Evolutionary conservation across 2,113 vertebrate genomes (phyloP).

Genomic region (Alethe castanea): DNA sequence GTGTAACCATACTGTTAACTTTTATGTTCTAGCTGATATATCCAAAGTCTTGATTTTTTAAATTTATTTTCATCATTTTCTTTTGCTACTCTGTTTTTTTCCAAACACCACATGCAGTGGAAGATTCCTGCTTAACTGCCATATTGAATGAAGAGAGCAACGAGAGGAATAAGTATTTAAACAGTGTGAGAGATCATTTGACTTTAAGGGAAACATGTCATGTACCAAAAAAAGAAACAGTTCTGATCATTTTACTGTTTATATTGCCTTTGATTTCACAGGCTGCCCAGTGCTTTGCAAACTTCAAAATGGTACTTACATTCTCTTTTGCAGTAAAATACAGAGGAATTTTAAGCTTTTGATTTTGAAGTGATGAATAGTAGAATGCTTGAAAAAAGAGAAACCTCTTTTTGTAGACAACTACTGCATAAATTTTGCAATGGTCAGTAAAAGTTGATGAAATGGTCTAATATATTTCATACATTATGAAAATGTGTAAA

Average conservation of each 20-base stretch:
- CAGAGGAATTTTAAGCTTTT: background rate
- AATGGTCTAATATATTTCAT: background rate
- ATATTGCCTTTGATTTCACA: background rate
- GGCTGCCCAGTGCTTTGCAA: background rate
- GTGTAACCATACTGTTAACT: background rate
- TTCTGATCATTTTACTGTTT: accelerated
- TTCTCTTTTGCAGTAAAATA: background rate
- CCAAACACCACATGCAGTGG: background rate
- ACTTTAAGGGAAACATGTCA: background rate
- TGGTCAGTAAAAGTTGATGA: background rate
- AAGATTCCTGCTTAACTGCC: background rate
- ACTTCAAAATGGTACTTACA: background rate
- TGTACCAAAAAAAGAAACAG: background rate
- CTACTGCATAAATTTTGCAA: background rate
- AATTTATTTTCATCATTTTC: background rate
- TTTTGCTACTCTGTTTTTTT: background rate
- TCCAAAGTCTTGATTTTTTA: background rate
- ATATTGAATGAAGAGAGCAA: background rate
- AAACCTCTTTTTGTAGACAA: background rate
- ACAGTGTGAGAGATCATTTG: background rate
- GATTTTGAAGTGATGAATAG: background rate
- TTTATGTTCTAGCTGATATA: background rate
- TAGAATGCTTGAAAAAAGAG: background rate
- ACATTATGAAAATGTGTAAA: background rate
- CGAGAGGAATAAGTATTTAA: background rate